A percentile compares a stretch with the other conserved stretches of the same genome.
These are phyloP conservation scores for Ormyrus pomaceus DNA, from an alignment of 2,888 invertebrate species.

Conservation along the genomic window DNA sequence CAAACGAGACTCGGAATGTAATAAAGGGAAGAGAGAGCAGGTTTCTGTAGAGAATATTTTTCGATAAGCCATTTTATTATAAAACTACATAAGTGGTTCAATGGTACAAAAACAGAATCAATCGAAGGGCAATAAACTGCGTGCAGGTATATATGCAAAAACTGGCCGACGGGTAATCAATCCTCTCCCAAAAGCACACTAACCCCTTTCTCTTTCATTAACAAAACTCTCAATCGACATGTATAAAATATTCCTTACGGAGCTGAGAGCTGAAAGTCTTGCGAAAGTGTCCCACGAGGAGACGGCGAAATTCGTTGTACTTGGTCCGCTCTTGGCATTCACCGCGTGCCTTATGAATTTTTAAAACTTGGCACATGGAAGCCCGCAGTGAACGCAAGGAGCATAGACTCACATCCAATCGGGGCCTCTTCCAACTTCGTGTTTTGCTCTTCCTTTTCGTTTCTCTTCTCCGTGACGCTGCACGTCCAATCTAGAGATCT, in stretches of 20 bases:
- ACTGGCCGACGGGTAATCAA: constrained; percentile 21
- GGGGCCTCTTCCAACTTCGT: constrained; percentile 47
- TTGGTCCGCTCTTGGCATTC: constrained; percentile 98
- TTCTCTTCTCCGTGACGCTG: background rate
- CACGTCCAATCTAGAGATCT: constrained; percentile 31
- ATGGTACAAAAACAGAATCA: constrained; percentile 32
- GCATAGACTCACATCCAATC: constrained; percentile 74
- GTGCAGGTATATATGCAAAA: constrained; percentile 43
- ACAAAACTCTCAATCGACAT: background rate
- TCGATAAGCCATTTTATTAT: constrained; percentile 49
- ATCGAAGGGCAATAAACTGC: constrained; percentile 31
- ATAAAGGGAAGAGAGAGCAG: constrained; percentile 28
- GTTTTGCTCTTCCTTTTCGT: constrained; percentile 39
- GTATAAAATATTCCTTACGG: no score
- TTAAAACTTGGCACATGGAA: constrained; percentile 87
- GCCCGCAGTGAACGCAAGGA: constrained; percentile 97
- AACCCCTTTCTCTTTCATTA: constrained; percentile 25
- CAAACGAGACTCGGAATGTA: background rate
- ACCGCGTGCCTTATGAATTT: constrained; percentile 99
- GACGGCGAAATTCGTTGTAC: constrained; percentile 71
- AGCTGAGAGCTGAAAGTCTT: no score
- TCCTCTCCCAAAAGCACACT: constrained; percentile 31
- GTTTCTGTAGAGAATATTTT: constrained; percentile 11
- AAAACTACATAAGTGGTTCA: constrained; percentile 39
- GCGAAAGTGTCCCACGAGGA: constrained; percentile 10